Conservation (phyloP, 2,888 invertebrate genomes). For the Apoda limacodes region DNA sequence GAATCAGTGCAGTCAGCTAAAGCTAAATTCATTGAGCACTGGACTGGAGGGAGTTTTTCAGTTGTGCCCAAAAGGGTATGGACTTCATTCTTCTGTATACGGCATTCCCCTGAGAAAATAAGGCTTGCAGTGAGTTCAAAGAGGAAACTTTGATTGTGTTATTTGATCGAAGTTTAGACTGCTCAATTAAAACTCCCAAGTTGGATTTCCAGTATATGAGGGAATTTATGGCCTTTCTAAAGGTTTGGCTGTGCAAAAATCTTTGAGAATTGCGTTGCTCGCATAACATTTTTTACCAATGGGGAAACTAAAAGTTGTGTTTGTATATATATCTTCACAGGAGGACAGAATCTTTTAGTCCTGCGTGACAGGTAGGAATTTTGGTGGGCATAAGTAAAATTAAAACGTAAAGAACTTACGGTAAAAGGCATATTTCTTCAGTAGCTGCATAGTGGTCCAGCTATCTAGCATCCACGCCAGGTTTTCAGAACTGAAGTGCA, state of each 20-base stretch:
- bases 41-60: constrained; percentile 18
- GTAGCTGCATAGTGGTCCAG: constrained; percentile 45
- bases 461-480: constrained; percentile 48
- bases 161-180: no score
- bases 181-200: no score
- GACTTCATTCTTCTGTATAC: constrained; percentile 26
- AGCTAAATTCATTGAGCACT: constrained; percentile 24
- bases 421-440: constrained; percentile 47
- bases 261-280: background rate
- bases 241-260: background rate
- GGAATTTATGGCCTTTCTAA: no score
- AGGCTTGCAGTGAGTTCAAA: no score
- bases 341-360: background rate
- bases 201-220: no score
- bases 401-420: constrained; percentile 29
- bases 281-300: background rate
- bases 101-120: constrained; percentile 32
- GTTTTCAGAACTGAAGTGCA: constrained; percentile 42
- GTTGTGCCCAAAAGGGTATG: constrained; percentile 28
- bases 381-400: background rate
- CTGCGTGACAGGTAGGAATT: background rate
- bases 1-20: constrained; percentile 33
- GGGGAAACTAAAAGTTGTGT: background rate
- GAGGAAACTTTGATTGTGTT: no score
- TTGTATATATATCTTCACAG: background rate